phyloP scores from a whole-genome alignment of 2,888 invertebrate species.

The Hirudinaria manillensis region DNA sequence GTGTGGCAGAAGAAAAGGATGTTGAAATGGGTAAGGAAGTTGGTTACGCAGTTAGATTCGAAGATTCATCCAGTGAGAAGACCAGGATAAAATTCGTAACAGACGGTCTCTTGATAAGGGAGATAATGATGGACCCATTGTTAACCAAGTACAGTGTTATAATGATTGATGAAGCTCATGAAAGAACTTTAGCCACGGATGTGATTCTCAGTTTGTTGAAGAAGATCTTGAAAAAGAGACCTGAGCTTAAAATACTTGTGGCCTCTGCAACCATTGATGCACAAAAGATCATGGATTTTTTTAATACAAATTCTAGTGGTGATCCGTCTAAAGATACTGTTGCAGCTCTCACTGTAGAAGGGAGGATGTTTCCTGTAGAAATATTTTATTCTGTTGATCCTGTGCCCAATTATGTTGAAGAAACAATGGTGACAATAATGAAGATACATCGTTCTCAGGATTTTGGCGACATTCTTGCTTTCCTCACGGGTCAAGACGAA shows the following conservation, averaged over 20 bases:
- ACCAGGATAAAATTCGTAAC: constrained; percentile 75
- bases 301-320: constrained; percentile 57
- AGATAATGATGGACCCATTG: constrained; percentile 90
- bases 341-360: constrained; percentile 74
- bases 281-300: constrained; percentile 59
- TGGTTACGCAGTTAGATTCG: constrained; percentile 75
- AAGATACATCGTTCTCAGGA: constrained; percentile 66
- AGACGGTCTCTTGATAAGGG: constrained; percentile 85
- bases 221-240: constrained; percentile 76
- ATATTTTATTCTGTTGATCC: constrained; percentile 73
- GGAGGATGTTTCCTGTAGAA: constrained; percentile 79
- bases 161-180: constrained; percentile 91
- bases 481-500: constrained; percentile 73
- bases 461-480: constrained; percentile 81
- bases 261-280: constrained; percentile 95
- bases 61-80: constrained; percentile 52
- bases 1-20: constrained; percentile 82
- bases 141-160: constrained; percentile 76
- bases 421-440: constrained; percentile 76
- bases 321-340: constrained; percentile 64
- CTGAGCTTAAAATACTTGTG: constrained; percentile 74
- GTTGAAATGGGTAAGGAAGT: constrained; percentile 69
- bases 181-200: constrained; percentile 84
- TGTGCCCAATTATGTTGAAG: constrained; percentile 80
- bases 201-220: constrained; percentile 85